Evolutionary conservation across 1,140 invertebrate species (phyloP).

Genomic region (Drosophila subpulchrella): DNA sequence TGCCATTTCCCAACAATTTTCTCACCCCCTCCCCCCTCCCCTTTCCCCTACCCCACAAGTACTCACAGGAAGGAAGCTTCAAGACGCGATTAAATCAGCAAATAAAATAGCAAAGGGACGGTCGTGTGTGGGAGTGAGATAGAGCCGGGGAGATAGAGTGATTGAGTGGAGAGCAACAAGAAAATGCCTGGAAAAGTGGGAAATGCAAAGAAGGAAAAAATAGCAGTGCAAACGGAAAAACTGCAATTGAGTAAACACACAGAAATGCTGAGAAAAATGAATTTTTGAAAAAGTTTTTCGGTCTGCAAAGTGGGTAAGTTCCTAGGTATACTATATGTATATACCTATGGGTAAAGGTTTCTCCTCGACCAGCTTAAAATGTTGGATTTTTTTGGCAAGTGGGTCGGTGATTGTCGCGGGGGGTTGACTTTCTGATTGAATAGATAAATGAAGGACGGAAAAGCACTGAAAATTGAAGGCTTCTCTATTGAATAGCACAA

Average conservation of each 20-base stretch:
- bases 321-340: background rate
- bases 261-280: constrained; percentile 40
- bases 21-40: background rate
- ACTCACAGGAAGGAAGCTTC: constrained; percentile 79
- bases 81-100: constrained; percentile 81
- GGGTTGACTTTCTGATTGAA: constrained; percentile 71
- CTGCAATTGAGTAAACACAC: constrained; percentile 38
- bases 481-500: constrained; percentile 25
- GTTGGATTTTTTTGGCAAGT: constrained; percentile 18
- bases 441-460: constrained; percentile 49
- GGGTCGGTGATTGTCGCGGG: too few relatives aligned
- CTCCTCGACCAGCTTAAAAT: constrained; percentile 35
- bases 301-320: background rate
- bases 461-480: constrained; percentile 46
- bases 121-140: constrained; percentile 38
- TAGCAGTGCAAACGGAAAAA: constrained; percentile 19
- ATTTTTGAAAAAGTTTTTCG: constrained; percentile 39
- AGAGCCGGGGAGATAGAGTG: constrained; percentile 13
- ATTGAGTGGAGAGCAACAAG: constrained; percentile 43
- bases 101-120: constrained; percentile 75
- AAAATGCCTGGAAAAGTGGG: constrained; percentile 39
- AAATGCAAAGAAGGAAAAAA: constrained; percentile 25
- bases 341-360: background rate
- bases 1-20: constrained; percentile 3
- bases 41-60: constrained; percentile 35